These are phyloP conservation scores for Alviniconcha strummeri DNA, from an alignment of 2,888 invertebrate genomes.

Conservation along the genomic window DNA sequence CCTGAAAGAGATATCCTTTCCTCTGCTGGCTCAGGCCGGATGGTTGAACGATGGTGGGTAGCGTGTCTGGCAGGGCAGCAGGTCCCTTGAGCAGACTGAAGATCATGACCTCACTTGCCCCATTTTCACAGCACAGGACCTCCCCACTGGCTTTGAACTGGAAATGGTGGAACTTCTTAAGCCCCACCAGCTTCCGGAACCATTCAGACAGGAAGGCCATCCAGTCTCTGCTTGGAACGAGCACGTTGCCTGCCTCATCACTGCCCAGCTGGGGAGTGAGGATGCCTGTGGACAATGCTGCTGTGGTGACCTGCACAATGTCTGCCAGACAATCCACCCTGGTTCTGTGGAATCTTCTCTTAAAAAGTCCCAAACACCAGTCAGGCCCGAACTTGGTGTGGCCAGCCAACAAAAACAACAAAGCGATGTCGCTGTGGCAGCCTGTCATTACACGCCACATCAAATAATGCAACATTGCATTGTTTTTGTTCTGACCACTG, in stretches of 20 bases:
- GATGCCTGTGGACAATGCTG: background rate
- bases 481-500: slow-evolving; percentile 12
- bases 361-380: slow-evolving; percentile 41
- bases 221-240: background rate
- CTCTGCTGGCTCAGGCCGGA: too few relatives aligned
- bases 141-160: background rate
- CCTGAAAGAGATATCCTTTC: too few relatives aligned
- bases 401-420: slow-evolving; percentile 35
- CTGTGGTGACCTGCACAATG: background rate
- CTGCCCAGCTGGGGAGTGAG: background rate
- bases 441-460: slow-evolving; percentile 32
- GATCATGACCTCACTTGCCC: too few relatives aligned
- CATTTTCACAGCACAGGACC: background rate
- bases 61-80: too few relatives aligned
- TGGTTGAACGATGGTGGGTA: too few relatives aligned
- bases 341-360: background rate
- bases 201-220: background rate
- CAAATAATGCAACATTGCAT: slow-evolving; percentile 16
- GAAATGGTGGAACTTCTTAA: slow-evolving; percentile 37
- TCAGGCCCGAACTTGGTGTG: slow-evolving; percentile 43
- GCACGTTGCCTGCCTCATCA: background rate
- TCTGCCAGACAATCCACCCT: background rate
- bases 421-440: slow-evolving; percentile 11
- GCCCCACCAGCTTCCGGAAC: slow-evolving; percentile 29
- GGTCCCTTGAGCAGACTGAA: too few relatives aligned